Conservation (phyloP, 2,797 vertebrate genomes). For the Ciconia nigra region DNA sequence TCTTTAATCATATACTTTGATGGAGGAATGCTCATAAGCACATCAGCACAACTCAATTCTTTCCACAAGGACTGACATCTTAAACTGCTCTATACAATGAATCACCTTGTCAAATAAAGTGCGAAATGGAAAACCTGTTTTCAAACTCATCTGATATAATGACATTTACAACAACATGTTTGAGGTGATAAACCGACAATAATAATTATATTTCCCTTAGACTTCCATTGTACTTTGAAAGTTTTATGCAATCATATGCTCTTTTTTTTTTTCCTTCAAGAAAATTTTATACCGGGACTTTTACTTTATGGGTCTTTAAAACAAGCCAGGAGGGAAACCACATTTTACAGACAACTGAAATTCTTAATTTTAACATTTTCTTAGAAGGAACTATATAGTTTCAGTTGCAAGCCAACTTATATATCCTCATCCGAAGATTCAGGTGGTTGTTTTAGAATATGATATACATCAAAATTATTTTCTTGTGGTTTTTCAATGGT, state of each 20-base stretch:
- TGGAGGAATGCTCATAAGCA: constrained; percentile 63
- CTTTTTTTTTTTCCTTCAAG: constrained; percentile 22
- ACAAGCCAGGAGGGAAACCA: constrained; percentile 26
- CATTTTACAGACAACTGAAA: constrained; percentile 23
- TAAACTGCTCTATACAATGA: constrained; percentile 73
- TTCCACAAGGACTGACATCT: constrained; percentile 71
- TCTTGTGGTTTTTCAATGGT: background rate
- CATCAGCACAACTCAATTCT: constrained; percentile 66
- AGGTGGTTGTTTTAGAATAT: background rate
- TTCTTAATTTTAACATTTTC: background rate
- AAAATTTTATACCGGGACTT: constrained; percentile 52
- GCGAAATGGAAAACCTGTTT: constrained; percentile 75
- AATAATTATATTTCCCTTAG: constrained; percentile 77
- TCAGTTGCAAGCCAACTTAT: background rate
- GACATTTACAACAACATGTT: constrained; percentile 75
- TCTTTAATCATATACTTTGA: constrained; percentile 73
- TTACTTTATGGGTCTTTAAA: constrained; percentile 66
- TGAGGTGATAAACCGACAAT: constrained; percentile 73
- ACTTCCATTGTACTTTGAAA: constrained; percentile 67
- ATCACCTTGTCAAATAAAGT: constrained; percentile 79
- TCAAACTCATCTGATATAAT: constrained; percentile 75
- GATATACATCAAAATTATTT: background rate
- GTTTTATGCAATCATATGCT: constrained; percentile 67
- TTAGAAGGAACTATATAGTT: background rate
- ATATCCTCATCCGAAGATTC: background rate